Evolutionary conservation across 1,140 invertebrate species (phyloP), one percentile per base, ranked within the genome.

Genomic region (Sarcophaga peregrina): DNA sequence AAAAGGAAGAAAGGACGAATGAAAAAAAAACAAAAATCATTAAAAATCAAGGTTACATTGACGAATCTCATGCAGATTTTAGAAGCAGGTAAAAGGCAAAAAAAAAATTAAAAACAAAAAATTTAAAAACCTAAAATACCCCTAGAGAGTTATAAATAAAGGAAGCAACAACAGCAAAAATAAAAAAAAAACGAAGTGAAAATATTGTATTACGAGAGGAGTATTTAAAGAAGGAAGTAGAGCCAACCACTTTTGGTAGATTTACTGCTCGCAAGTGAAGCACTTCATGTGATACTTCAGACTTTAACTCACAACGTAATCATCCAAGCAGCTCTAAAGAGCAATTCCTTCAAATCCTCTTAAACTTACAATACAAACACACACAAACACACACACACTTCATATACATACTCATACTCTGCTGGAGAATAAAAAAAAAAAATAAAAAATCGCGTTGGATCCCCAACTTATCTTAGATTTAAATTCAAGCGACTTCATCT

Each of bases 221-320:
- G 25, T 37, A 86, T 88, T 13, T 52, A 52, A 68, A 37, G 25
- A 3, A 68, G 62, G 62, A 68, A 68, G 62, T 68, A 8, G 62
- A 20, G 62, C n/a, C 62, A 68, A 20, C 62, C 62, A 87, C 87
- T 85, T 76, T 81, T 78, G 81, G 13, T 25, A 13, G 48, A 10
- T 58, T 25, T 46, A 47, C 54, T 45, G 17, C 54, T 62, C 62
- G 45, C 17, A 82, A 82, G n/a, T 46, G 9, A 45, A 45, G 50
- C 37, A 47, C 74, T 50, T 50, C 9, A 47, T 50, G 45, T 17
- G 13, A 45, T 47, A 47, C 74, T 76, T 47, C 48, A 76, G 74
- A 50, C 45, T 76, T 50, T 46, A n/a, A 47, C 45, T 47, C 74
- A 47, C 37, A 15, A 47, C 74, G 74, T 50, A 47, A 47, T 50